Evolutionary conservation across 2,113 vertebrate genomes (phyloP).

Genomic region (Nettapus auritus): DNA sequence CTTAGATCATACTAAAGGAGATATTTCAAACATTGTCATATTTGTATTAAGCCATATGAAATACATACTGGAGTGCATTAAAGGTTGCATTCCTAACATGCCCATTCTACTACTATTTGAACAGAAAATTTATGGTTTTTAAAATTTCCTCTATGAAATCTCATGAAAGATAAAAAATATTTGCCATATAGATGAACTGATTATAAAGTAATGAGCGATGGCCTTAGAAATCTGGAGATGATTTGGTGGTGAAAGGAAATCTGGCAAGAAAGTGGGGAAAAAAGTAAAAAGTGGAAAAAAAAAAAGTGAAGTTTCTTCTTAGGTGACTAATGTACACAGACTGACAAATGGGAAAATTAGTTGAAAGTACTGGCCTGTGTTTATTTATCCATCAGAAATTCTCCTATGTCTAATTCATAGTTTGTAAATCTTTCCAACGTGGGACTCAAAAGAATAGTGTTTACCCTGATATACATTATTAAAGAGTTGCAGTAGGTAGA

Average conservation of each 20-base stretch:
- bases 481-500: background rate
- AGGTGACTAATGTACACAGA: background rate
- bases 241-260: background rate
- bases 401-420: background rate
- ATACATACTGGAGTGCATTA: background rate
- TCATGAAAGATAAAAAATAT: background rate
- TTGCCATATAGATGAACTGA: background rate
- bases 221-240: background rate
- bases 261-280: background rate
- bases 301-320: background rate
- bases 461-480: background rate
- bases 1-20: background rate
- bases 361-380: background rate
- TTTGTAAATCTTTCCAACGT: background rate
- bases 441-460: background rate
- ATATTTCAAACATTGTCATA: background rate
- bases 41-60: background rate
- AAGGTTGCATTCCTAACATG: background rate
- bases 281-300: background rate
- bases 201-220: background rate
- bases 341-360: background rate
- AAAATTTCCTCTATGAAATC: background rate
- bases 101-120: background rate
- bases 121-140: background rate
- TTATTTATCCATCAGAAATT: background rate